Evolutionary conservation across 1,140 invertebrate genomes (phyloP), one percentile per base, ranked within the genome.

Genomic region (Pogonognathellus flavescens): DNA sequence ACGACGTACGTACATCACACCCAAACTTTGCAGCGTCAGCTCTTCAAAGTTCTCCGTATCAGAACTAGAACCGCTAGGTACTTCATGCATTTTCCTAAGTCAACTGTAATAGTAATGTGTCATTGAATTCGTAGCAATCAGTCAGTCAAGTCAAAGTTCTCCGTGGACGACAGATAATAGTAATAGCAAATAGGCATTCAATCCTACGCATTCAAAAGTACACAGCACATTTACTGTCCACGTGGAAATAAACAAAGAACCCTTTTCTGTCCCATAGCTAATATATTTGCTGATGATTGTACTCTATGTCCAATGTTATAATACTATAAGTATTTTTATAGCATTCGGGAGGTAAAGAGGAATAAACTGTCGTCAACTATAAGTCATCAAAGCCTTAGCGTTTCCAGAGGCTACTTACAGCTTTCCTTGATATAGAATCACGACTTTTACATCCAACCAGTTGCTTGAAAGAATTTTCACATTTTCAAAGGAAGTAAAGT

Each of bases 121-220:
- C 62, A 66, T 66, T 66, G 62, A 66, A 66, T 31, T 41, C 2
- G 2, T 41, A 41, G 31, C 6, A 41, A 41, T 41, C 20, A 25
- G 20, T 31, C 14, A 9, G 18, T 25, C 22, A 25, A 25, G 62
- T 66, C 62, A 66, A 66, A 66, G 62, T 66, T 66, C 62, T 66
- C 62, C 20, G 25, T 13, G 18, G 14, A 66, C 62, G 14, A 20
- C 25, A 66, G 25, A 66, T 66, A 66, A 66, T 66, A 25, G 3
- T 13, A 22, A 0, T 18, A 22, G 18, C 20, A 25, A 62, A 62
- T 62, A 62, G 60, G n/a, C 18, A 20, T 62, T 62, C 18, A 62
- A 62, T 62, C 18, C 60, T 25, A 62, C 62, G 20, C 20, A 25
- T 66, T 66, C 10, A 1, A 22, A 66, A 66, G 25, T 25, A 25